Percentiles rank a stretch among this genome's conserved stretches.
Evolutionary conservation across 2,797 vertebrate species (phyloP).

Genomic region (Acanthiza pusilla): DNA sequence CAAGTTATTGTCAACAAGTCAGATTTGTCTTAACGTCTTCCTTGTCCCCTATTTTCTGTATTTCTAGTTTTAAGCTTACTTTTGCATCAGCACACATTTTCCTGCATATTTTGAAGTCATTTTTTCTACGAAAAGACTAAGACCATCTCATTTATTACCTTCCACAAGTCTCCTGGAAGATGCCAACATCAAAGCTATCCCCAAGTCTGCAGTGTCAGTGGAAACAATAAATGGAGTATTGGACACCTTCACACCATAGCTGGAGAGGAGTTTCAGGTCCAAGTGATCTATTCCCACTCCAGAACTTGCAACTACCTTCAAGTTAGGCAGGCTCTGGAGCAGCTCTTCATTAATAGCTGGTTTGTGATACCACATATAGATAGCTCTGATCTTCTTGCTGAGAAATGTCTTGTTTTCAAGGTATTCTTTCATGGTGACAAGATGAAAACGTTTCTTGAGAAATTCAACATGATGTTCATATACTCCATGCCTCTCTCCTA

Average conservation of each 20-base stretch:
- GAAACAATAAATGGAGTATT: slow-evolving; percentile 75
- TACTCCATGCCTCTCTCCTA: slow-evolving; percentile 41
- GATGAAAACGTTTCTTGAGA: slow-evolving; percentile 70
- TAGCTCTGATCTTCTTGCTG: slow-evolving; percentile 72
- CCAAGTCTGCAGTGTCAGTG: slow-evolving; percentile 78
- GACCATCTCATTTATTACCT: slow-evolving; percentile 59
- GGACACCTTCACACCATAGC: slow-evolving; percentile 75
- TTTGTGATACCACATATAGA: slow-evolving; percentile 71
- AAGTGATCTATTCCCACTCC: slow-evolving; percentile 80
- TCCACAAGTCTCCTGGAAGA: slow-evolving; percentile 77
- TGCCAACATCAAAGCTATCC: slow-evolving; percentile 77
- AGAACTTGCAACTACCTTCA: slow-evolving; percentile 74
- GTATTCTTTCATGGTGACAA: slow-evolving; percentile 75
- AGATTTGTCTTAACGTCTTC: neutral
- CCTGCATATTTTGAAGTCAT: neutral
- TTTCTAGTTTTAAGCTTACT: neutral
- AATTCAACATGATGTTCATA: slow-evolving; percentile 55
- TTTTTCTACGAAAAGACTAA: neutral
- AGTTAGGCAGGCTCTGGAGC: slow-evolving; percentile 69
- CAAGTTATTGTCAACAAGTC: neutral
- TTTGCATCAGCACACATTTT: neutral
- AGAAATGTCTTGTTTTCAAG: slow-evolving; percentile 68
- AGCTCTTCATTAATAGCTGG: slow-evolving; percentile 60
- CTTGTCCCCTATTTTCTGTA: neutral
- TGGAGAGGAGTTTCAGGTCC: slow-evolving; percentile 73